These are phyloP conservation scores for Crossocerus cetratus DNA, from an alignment of 2,888 invertebrate genomes.

Conservation along the genomic window DNA sequence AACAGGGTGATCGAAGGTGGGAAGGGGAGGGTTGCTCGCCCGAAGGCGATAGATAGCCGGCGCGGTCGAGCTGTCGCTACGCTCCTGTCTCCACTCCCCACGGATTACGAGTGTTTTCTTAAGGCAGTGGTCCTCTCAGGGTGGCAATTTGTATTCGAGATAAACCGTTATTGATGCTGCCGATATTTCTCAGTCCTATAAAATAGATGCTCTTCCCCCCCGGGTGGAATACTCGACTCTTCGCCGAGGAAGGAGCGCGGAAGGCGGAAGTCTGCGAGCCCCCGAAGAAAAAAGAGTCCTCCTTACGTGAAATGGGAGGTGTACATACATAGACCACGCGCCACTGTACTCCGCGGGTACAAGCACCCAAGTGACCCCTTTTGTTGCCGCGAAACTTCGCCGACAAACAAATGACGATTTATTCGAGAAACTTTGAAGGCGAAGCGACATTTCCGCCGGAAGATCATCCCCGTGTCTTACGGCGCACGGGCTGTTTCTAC, in stretches of 20 bases:
- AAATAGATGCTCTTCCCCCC: constrained; percentile 65
- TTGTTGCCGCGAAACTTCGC: constrained; percentile 8
- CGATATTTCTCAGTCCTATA: constrained; percentile 72
- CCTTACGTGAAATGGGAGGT: constrained; percentile 25
- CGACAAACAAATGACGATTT: constrained; percentile 53
- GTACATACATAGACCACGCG: neutral
- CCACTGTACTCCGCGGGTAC: neutral
- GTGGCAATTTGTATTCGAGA: constrained; percentile 70
- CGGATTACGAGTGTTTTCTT: constrained; percentile 70
- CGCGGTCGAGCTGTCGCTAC: constrained; percentile 60
- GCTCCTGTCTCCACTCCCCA: constrained; percentile 57
- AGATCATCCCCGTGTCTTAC: constrained; percentile 11
- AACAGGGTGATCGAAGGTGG: constrained; percentile 36
- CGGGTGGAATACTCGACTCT: constrained; percentile 56
- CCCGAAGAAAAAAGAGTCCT: constrained; percentile 37
- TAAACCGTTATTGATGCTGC: constrained; percentile 74
- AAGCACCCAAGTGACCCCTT: constrained; percentile 20
- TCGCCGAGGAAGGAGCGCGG: constrained; percentile 12
- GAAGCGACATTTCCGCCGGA: constrained; percentile 24
- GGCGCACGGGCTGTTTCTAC: neutral
- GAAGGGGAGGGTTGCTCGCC: constrained; percentile 9
- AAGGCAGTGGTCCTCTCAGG: constrained; percentile 56
- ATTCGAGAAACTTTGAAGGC: constrained; percentile 52
- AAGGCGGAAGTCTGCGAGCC: neutral
- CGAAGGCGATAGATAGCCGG: constrained; percentile 57